Base-by-base conservation (phyloP, 2,888 invertebrate species). In the Troides helena region DNA sequence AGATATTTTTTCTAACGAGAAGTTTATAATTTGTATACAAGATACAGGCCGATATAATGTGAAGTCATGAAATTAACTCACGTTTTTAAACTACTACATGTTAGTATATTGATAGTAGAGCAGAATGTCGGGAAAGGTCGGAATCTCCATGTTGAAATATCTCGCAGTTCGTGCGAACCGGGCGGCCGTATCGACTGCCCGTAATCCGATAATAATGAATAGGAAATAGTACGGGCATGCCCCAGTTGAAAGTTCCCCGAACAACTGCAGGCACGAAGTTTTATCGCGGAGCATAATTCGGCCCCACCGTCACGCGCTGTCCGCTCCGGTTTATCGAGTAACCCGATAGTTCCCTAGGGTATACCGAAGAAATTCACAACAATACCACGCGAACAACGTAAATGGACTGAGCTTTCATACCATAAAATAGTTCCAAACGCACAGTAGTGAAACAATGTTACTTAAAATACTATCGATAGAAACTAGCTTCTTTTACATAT, bases 151-250 rank as follows among this genome's bases (percentile, higher is more conserved):
- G 80, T 79, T 76, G 77, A 70, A 75, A 78, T 86, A 87, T 86
- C 86, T 81, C 76, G 72, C 77, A 82, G 83, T 88, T 88, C 89
- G 88, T 89, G 89, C 88, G 77, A 79, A 80, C 81, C 78, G 79
- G 77, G 77, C 75, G 74, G 75, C 77, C 79, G 79, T 87, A 87
- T 87, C 87, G 79, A 77, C 77, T 80, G 77, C 77, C 82, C 75
- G 84, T 86, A 85, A 88, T 85, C 87, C 87, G 87, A 88, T 88
- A 88, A 85, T 87, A 86, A 88, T 85, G 86, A 87, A 85, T 86
- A 84, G 85, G 84, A 85, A 87, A 88, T 86, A 85, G 85, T 83
- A 83, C 80, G 76, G 79, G 80, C 83, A 81, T 84, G 83, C 84
- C 80, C 84, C 81, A 85, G 78, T 85, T 83, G 83, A 82, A 78